Conservation (phyloP, 2,797 vertebrate species). For the Fistularia commersonii region DNA sequence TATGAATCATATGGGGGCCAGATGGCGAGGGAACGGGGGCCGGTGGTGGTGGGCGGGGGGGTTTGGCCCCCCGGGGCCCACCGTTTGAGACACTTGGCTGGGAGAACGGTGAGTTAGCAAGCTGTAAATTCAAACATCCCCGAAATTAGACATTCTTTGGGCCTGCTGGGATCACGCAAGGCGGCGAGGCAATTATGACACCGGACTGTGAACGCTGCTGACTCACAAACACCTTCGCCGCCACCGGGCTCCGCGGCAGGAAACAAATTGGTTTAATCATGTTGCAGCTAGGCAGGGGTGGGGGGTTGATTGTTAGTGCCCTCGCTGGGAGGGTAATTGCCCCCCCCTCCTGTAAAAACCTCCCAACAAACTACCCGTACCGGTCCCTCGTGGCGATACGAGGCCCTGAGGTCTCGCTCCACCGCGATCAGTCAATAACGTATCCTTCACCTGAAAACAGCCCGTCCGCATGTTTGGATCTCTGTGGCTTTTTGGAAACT, state of each 20-base stretch:
- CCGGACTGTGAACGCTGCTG: constrained; percentile 39
- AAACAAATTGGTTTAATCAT: constrained; percentile 50
- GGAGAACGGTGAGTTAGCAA: background rate
- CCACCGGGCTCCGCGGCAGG: constrained; percentile 39
- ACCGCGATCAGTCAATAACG: no score
- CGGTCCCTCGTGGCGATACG: no score
- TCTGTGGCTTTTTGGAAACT: no score
- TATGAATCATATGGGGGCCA: no score
- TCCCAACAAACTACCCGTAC: constrained; percentile 52
- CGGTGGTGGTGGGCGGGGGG: no score
- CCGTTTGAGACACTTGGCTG: no score
- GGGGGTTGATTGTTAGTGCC: constrained; percentile 50
- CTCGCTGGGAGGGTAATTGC: constrained; percentile 66
- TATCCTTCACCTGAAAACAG: no score
- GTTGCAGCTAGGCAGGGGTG: constrained; percentile 13
- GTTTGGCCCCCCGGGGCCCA: no score
- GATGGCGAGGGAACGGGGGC: no score
- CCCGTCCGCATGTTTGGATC: no score
- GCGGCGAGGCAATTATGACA: constrained; percentile 23
- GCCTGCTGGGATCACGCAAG: constrained; percentile 30
- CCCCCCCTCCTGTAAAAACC: constrained; percentile 64
- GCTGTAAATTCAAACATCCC: constrained; percentile 23
- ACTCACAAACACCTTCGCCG: constrained; percentile 39
- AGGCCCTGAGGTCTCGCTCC: no score
- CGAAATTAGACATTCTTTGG: constrained; percentile 29